Base-by-base conservation (phyloP, 1,140 invertebrate genomes). In the Ruditapes philippinarum region DNA sequence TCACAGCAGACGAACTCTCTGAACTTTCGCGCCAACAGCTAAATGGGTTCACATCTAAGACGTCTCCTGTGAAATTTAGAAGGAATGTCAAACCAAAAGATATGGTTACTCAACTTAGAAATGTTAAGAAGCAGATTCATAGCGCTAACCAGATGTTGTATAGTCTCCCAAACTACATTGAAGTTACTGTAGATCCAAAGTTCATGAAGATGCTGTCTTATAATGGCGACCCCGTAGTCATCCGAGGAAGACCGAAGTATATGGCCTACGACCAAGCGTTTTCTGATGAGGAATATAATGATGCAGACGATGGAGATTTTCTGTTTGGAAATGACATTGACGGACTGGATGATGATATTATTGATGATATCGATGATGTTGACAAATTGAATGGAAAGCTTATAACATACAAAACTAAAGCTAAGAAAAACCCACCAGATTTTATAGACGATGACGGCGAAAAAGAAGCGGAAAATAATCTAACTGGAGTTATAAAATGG, bases 1-100 rank as follows among this genome's bases (percentile, higher is more conserved):
- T 88, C 40, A 88, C 85, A 11, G 31, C 84, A n/a, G 84, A 86
- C 28, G 85, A 88, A 65, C 74, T 88, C 14, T 88, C 85, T 25
- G 85, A 68, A 38, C 49, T 51, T 36, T 70, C 42, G 14, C 33
- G 85, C 14, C 40, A 78, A 22, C 85, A 88, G 62, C 45, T 88
- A 17, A 31, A 79, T 31, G 54, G n/a, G 3, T 80, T 88, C 33
- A 78, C 80, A 28, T 40, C 74, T 19, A 88, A 80, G 25, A 19
- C 49, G 17, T 36, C 74, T 0, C 85, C 85, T 11, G n/a, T 11
- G n/a, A 88, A 88, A 28, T 70, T 70, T 28, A 33, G n/a, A 11
- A 83, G 57, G 54, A 33, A 36, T 14, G 85, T 80, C 3, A 62
- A 62, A 19, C 74, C 85, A 19, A 80, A 40, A 12, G 85, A 88